A percentile compares a stretch with the other conserved stretches of the same genome.
Evolutionary conservation across 35 echinoderm and acorn worm genomes (phyloP).

Genomic region (Apostichopus parvimensis): DNA sequence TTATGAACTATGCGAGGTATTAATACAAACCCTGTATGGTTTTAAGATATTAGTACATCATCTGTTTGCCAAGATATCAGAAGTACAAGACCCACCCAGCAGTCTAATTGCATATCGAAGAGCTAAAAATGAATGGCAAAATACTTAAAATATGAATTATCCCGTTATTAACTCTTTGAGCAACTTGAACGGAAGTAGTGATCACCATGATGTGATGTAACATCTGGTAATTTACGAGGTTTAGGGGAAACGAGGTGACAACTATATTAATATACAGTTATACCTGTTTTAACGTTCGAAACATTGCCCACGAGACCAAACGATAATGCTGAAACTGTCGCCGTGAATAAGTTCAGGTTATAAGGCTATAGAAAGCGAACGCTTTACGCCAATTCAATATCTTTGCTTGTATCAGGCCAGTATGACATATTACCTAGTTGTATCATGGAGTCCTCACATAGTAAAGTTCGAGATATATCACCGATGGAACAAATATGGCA

Average conservation of each 20-base stretch:
- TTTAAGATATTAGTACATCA: not conserved
- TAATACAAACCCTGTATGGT: too few species aligned
- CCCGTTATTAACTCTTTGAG: constrained; percentile 14
- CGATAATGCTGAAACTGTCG: too few species aligned
- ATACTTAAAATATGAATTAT: constrained; percentile 18
- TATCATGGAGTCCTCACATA: too few species aligned
- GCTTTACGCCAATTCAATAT: too few species aligned
- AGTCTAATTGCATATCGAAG: not conserved
- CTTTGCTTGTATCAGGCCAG: too few species aligned
- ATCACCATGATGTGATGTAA: constrained; percentile 2
- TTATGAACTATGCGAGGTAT: too few species aligned
- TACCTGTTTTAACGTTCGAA: not conserved
- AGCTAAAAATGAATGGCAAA: constrained; percentile 24
- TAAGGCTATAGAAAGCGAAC: too few species aligned
- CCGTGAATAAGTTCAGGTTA: too few species aligned
- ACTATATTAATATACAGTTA: not conserved
- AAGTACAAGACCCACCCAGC: not conserved
- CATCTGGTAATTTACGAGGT: constrained; percentile 2
- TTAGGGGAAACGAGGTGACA: not conserved
- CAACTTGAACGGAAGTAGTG: constrained; percentile 9
- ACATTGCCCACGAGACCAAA: not conserved
- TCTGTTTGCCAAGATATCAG: not conserved
- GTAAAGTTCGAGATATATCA: too few species aligned
- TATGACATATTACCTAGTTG: too few species aligned
- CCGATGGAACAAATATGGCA: too few species aligned